Conservation (phyloP, 1,140 invertebrate species). For the Paracyclopina nana region DNA sequence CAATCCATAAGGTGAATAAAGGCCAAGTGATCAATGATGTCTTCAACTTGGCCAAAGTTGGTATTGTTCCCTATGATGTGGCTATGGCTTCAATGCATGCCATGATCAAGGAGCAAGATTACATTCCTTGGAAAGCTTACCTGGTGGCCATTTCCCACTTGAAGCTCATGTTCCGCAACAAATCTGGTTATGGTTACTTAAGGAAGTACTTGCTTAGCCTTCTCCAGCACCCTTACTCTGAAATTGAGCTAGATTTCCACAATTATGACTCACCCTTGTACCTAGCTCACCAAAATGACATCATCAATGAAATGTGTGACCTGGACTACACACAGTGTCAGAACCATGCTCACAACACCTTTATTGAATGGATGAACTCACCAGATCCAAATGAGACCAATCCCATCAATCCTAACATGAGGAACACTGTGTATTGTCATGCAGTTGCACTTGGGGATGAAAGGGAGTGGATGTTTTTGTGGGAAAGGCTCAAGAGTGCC, state of each 20-base stretch:
- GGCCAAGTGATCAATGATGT: conserved; percentile 30
- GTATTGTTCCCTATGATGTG: conserved; percentile 41
- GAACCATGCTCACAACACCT: conserved; percentile 37
- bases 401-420: conserved; percentile 41
- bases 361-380: conserved; percentile 38
- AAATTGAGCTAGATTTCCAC: conserved; percentile 37
- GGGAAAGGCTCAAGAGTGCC: conserved; percentile 42
- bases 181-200: conserved; percentile 40
- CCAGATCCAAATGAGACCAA: conserved; percentile 40
- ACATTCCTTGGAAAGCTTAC: conserved; percentile 50
- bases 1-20: conserved; percentile 24
- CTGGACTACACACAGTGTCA: conserved; percentile 38
- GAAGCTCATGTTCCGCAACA: conserved; percentile 41
- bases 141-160: conserved; percentile 44
- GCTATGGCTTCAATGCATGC: conserved; percentile 46
- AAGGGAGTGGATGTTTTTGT: conserved; percentile 51
- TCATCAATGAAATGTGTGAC: conserved; percentile 35
- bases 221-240: conserved; percentile 36
- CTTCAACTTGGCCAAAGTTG: conserved; percentile 36
- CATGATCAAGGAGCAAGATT: conserved; percentile 45
- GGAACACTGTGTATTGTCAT: conserved; percentile 47
- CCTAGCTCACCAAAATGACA: conserved; percentile 22
- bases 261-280: conserved; percentile 3
- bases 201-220: conserved; percentile 38
- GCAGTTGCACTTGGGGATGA: conserved; percentile 43